These are phyloP conservation scores for Carcharodon carcharias DNA, from an alignment of 2,797 vertebrate genomes.

Conservation along the genomic window DNA sequence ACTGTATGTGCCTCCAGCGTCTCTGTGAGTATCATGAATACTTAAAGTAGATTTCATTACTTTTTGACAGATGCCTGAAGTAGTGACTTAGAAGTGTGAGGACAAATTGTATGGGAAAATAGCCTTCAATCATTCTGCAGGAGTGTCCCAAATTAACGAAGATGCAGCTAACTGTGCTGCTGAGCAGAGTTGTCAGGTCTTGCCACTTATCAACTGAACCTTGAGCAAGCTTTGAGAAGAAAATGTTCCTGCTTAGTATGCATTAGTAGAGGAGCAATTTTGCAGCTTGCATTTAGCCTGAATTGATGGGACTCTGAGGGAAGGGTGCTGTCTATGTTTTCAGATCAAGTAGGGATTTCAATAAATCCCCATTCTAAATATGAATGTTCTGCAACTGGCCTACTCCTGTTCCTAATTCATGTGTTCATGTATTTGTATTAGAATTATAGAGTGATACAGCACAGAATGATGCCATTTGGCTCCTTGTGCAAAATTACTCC, in stretches of 20 bases:
- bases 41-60: neutral
- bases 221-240: neutral
- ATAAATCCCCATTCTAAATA: neutral
- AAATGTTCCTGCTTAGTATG: neutral
- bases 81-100: neutral
- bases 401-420: no score
- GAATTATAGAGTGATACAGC: neutral
- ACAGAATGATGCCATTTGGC: neutral
- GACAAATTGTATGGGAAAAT: neutral
- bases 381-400: no score
- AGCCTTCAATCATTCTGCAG: neutral
- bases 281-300: no score
- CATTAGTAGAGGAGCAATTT: neutral
- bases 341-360: neutral
- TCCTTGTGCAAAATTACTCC: no score
- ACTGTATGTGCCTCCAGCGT: neutral
- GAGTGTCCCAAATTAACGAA: neutral
- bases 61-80: conserved; percentile 19
- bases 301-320: neutral
- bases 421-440: no score
- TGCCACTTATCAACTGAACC: neutral
- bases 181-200: neutral
- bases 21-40: neutral
- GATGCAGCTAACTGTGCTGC: neutral
- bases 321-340: neutral